Percentiles rank a stretch among this genome's conserved stretches.
Evolutionary conservation across 1,140 invertebrate species (phyloP).

Genomic region (Plectrocnemia conspersa): DNA sequence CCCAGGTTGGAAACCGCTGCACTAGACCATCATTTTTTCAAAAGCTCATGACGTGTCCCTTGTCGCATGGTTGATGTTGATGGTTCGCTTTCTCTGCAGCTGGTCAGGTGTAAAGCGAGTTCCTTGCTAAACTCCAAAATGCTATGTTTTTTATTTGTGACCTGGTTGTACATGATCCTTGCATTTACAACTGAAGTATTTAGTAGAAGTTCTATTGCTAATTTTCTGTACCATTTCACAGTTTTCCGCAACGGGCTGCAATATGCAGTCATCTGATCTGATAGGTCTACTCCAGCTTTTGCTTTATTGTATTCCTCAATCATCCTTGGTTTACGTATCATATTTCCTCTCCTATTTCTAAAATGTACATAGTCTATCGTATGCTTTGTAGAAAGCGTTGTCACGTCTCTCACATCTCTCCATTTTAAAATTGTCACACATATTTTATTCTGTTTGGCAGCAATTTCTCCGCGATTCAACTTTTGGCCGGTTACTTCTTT

Average conservation of each 20-base stretch:
- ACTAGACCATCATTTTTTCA: too few species aligned
- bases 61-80: conserved; percentile 1
- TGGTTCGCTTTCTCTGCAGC: conserved; percentile 1
- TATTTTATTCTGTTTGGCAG: conserved; percentile 29
- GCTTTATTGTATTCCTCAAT: conserved; percentile 29
- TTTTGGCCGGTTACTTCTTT: conserved; percentile 30
- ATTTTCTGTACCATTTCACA: conserved; percentile 37
- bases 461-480: conserved; percentile 34
- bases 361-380: conserved; percentile 7
- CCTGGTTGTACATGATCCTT: too few species aligned
- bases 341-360: conserved; percentile 6
- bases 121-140: too few species aligned
- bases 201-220: conserved; percentile 36
- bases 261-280: conserved; percentile 28
- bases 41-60: conserved; percentile 1
- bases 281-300: conserved; percentile 23
- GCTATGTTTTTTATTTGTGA: too few species aligned
- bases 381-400: conserved; percentile 34
- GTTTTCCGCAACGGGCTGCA: conserved; percentile 18
- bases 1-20: too few species aligned
- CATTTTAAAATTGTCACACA: conserved; percentile 34
- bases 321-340: conserved; percentile 26
- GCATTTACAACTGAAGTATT: conserved; percentile 32
- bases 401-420: conserved; percentile 33
- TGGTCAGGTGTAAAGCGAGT: too few species aligned